Percentiles rank a stretch among this genome's conserved stretches.
These are phyloP conservation scores for Girardinichthys multiradiatus DNA, from an alignment of 2,113 vertebrate species.

Conservation along the genomic window DNA sequence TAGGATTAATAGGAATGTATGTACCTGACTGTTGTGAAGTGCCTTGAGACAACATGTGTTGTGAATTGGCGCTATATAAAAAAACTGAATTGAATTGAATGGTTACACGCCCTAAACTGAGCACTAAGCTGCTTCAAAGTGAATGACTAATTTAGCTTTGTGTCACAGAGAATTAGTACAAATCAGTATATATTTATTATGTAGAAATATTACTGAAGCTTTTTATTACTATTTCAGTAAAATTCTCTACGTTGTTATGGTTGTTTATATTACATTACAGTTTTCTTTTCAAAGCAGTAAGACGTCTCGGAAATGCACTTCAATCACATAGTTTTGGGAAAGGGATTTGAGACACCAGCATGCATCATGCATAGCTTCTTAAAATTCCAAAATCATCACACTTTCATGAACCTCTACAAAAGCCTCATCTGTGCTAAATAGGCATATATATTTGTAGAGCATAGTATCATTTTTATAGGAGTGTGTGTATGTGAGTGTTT, in stretches of 20 bases:
- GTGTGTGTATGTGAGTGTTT: conserved; percentile 9
- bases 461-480: conserved; percentile 29
- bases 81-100: too few species aligned
- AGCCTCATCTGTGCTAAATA: conserved; percentile 26
- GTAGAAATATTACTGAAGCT: conserved; percentile 17
- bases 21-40: too few species aligned
- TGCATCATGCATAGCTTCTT: conserved; percentile 28
- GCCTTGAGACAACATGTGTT: too few species aligned
- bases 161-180: conserved; percentile 9
- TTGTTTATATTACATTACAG: neutral
- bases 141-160: conserved; percentile 14
- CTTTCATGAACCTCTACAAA: conserved; percentile 30
- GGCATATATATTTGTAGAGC: conserved; percentile 38
- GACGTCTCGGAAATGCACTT: conserved; percentile 28
- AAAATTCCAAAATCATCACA: conserved; percentile 36
- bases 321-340: conserved; percentile 25
- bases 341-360: conserved; percentile 13
- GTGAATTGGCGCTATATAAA: too few species aligned
- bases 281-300: conserved; percentile 4
- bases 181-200: conserved; percentile 5
- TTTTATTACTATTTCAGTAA: neutral
- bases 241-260: neutral
- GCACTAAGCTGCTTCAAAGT: neutral
- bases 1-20: too few species aligned
- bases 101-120: neutral